phyloP scores from a whole-genome alignment of 1,140 invertebrate genomes.

The Drosophila lacteicornis region DNA sequence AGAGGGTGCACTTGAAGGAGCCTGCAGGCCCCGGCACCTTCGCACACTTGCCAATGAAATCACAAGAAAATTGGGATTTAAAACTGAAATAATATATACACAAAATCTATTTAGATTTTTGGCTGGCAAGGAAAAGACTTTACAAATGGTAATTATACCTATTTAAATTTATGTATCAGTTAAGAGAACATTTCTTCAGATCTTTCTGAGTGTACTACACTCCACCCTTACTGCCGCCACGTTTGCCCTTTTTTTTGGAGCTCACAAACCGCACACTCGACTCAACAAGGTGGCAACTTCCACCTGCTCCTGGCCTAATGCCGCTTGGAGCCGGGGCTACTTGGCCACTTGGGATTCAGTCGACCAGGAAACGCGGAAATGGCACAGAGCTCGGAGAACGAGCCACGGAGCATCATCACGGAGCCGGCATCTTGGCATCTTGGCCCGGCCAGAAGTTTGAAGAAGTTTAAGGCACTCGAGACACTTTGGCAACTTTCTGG shows the following conservation, averaged over 20 bases:
- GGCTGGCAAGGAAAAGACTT: no score
- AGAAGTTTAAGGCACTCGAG: conserved; percentile 75
- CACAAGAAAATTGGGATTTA: background rate
- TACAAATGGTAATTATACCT: no score
- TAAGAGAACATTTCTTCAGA: background rate
- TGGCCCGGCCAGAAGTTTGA: conserved; percentile 61
- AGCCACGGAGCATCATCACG: conserved; percentile 32
- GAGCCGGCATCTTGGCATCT: conserved; percentile 28
- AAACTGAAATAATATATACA: background rate
- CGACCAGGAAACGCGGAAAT: conserved; percentile 73
- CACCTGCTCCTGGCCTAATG: conserved; percentile 46
- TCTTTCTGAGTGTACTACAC: background rate
- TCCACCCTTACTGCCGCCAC: conserved; percentile 1
- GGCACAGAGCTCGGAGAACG: conserved; percentile 37
- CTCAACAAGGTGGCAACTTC: conserved; percentile 69
- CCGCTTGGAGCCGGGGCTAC: conserved; percentile 18
- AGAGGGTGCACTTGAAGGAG: conserved; percentile 63
- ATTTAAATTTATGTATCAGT: no score
- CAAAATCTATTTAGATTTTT: background rate
- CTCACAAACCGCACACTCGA: conserved; percentile 69
- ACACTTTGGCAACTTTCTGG: conserved; percentile 78
- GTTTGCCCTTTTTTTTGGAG: conserved; percentile 58
- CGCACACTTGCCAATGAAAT: conserved; percentile 11
- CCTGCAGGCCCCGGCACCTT: conserved; percentile 14
- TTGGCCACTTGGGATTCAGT: conserved; percentile 66